Conservation (phyloP, 2,797 vertebrate genomes). For the Leptodactylus fallax region DNA sequence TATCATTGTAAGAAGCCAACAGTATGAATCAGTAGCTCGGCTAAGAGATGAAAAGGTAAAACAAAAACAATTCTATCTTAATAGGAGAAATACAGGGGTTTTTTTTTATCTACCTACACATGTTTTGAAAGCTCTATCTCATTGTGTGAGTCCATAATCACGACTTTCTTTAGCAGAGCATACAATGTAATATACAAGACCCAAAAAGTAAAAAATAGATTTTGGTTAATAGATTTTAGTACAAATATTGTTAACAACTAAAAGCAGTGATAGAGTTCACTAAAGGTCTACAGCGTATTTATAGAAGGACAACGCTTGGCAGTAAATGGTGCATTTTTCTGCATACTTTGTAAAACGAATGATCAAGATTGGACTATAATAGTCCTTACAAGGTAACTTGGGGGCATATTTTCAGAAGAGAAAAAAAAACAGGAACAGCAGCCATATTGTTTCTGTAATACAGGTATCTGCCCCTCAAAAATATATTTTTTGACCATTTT, state of each 20-base stretch:
- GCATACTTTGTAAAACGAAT: too few relatives aligned
- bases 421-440: too few relatives aligned
- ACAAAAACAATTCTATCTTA: conserved; percentile 27
- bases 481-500: too few relatives aligned
- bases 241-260: not conserved
- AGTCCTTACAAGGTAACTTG: too few relatives aligned
- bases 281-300: not conserved
- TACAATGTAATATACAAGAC: not conserved
- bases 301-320: too few relatives aligned
- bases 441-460: too few relatives aligned
- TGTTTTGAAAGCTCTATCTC: conserved; percentile 3
- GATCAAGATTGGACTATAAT: too few relatives aligned
- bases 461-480: too few relatives aligned
- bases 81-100: not conserved
- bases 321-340: too few relatives aligned
- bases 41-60: conserved; percentile 49
- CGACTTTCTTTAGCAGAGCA: conserved; percentile 28
- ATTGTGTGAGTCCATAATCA: conserved; percentile 11
- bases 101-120: conserved; percentile 49
- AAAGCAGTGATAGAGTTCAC: not conserved
- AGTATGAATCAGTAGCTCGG: conserved; percentile 50
- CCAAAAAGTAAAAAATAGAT: too few relatives aligned
- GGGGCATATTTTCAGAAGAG: too few relatives aligned
- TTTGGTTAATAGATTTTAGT: not conserved
- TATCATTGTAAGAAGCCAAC: conserved; percentile 56